Percentiles rank a stretch among this genome's conserved stretches.
Evolutionary conservation across 1,140 invertebrate genomes (phyloP).

Genomic region (Caenorhabditis remanei): DNA sequence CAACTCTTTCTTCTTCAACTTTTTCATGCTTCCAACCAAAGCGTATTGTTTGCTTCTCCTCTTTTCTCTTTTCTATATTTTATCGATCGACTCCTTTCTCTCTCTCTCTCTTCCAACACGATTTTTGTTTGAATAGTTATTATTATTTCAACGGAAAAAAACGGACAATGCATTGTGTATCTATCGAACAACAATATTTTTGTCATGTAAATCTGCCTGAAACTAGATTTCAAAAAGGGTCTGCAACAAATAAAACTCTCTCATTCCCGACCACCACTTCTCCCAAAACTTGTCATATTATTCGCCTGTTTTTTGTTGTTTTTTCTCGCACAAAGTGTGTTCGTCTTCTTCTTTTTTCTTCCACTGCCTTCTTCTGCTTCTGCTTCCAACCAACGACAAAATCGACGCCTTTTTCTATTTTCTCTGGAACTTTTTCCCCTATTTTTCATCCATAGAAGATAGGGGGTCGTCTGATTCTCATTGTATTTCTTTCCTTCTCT

Average conservation of each 20-base stretch:
- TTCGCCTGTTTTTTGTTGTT: slow-evolving; percentile 13
- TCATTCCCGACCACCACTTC: background rate
- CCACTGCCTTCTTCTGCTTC: background rate
- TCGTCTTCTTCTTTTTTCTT: too few species aligned
- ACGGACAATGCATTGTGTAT: background rate
- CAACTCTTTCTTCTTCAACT: background rate
- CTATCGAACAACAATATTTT: too few species aligned
- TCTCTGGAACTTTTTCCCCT: slow-evolving; percentile 24
- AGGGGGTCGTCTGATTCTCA: slow-evolving; percentile 17
- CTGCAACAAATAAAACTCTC: background rate
- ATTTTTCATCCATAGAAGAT: background rate
- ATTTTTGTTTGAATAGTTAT: background rate
- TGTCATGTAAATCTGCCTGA: too few species aligned
- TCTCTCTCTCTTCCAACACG: background rate
- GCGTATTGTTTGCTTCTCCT: slow-evolving; percentile 33
- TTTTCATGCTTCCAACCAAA: background rate
- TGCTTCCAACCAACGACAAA: slow-evolving; percentile 5
- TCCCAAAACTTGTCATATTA: slow-evolving; percentile 34
- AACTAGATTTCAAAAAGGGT: background rate
- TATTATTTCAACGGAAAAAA: too few species aligned
- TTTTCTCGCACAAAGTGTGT: slow-evolving; percentile 21
- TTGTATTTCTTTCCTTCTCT: background rate
- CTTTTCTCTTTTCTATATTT: background rate
- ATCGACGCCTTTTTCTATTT: slow-evolving; percentile 48
- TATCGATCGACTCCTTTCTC: slow-evolving; percentile 9